phyloP scores from a whole-genome alignment of 2,888 invertebrate species.

The Cephus pulcher region DNA sequence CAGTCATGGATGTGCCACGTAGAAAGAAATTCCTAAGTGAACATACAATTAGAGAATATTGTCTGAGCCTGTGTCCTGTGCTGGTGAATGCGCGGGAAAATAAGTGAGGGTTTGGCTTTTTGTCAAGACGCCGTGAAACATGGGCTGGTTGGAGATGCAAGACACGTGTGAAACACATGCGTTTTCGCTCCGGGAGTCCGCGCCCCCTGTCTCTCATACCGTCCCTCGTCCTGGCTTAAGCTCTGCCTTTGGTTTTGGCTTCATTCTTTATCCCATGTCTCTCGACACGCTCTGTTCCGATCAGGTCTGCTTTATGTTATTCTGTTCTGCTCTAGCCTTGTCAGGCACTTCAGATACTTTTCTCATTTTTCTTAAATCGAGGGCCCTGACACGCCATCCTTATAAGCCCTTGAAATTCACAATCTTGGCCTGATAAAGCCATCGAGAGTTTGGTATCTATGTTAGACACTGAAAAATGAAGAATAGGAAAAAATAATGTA shows the following conservation, averaged over 20 bases:
- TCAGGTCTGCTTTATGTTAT: not conserved
- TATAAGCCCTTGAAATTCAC: not conserved
- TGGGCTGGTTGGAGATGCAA: conserved; percentile 12
- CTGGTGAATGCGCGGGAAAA: conserved; percentile 27
- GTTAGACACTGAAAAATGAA: not conserved
- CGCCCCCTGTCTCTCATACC: conserved; percentile 26
- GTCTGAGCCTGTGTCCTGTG: conserved; percentile 25
- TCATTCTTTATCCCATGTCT: not conserved
- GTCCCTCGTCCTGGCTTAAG: conserved; percentile 12
- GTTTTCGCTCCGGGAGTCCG: conserved; percentile 46
- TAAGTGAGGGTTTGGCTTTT: not conserved
- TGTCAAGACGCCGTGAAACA: not conserved
- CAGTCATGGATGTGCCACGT: not conserved
- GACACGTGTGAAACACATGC: conserved; percentile 50
- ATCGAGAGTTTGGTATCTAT: not conserved
- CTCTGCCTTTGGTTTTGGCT: not conserved
- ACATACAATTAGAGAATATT: conserved; percentile 35
- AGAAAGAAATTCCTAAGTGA: conserved; percentile 4
- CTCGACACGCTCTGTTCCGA: not conserved
- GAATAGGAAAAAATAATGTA: no score
- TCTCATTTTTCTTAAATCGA: not conserved
- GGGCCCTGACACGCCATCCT: not conserved
- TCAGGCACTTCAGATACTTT: not conserved
- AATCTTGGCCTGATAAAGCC: not conserved
- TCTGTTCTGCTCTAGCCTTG: not conserved